Evolutionary conservation across 2,113 vertebrate genomes (phyloP), one percentile per base, ranked within the genome.

Genomic region (Lipotes vexillifer): DNA sequence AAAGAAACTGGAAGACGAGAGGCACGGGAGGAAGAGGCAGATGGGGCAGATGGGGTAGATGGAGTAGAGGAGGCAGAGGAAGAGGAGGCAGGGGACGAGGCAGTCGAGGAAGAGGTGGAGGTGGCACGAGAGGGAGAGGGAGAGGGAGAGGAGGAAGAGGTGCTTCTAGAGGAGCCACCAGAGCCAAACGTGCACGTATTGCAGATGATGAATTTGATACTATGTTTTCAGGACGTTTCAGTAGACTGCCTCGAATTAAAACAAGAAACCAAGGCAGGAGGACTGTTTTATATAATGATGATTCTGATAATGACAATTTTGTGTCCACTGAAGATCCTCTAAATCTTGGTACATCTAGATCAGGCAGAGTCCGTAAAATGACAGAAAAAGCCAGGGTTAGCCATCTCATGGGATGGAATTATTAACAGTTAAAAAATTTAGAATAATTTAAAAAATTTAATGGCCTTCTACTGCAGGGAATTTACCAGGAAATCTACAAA

Each of bases 391-490:
- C 99, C 97, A 99, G 99, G 96, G 99, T 99, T 98, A 99, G 99
- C 98, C 99, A 99, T 98, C 99, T 99, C 77, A 99, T 99, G 99
- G 99, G 99, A 97, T 99, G 99, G 99, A 99, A 99, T 98, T 99
- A 99, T 98, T 99, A 99, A 99, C 98, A 94, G 87, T 90, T 92
- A 86, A 96, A 91, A 97, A 96, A 96, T 97, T 97, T 98, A 97
- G 96, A 98, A 97, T 98, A 96, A 96, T 97, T 98, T 97, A 59
- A 96, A 96, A 98, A 98, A 97, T 98, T 95, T 86, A 98, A 97
- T 98, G 99, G 98, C 98, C 99, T 99, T 98, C 98, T 98, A 99
- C 99, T 99, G 99, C 99, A 99, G 99, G 99, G 99, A 99, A 99
- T 99, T 99, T 98, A 98, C 98, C 98, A 98, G 98, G 98, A 98